Percentiles rank a stretch among this genome's conserved stretches.
Evolutionary conservation across 2,888 invertebrate genomes (phyloP).

Genomic region (Schizaphis graminum): DNA sequence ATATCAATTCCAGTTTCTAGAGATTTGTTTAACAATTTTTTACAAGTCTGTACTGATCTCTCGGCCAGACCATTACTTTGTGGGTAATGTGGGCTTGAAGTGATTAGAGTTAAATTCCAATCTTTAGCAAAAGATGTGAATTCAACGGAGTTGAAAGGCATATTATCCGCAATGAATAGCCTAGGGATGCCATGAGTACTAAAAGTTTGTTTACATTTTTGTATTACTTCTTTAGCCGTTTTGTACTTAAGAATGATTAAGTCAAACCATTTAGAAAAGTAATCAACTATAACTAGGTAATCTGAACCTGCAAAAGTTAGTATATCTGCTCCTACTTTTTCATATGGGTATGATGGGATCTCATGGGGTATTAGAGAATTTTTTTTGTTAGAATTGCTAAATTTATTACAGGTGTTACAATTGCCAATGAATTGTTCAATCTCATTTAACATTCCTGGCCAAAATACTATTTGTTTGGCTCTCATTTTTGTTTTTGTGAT

Average conservation of each 20-base stretch:
- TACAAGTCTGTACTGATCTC: too few species aligned
- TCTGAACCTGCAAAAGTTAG: neutral
- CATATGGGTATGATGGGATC: neutral
- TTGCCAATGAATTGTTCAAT: neutral
- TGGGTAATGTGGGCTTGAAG: too few species aligned
- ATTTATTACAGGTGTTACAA: constrained; percentile 3
- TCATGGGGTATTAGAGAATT: neutral
- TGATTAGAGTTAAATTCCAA: too few species aligned
- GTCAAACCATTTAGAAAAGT: neutral
- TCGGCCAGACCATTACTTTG: too few species aligned
- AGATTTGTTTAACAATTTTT: too few species aligned
- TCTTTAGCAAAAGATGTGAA: too few species aligned
- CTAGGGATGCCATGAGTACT: too few species aligned
- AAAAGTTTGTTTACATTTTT: too few species aligned
- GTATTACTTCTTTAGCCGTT: neutral
- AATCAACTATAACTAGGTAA: neutral
- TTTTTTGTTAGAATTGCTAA: neutral
- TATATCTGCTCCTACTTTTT: neutral
- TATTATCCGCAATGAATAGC: too few species aligned
- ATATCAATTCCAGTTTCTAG: too few species aligned
- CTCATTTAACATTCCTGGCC: constrained; percentile 9
- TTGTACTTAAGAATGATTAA: neutral
- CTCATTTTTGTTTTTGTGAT: neutral
- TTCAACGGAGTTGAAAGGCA: too few species aligned
- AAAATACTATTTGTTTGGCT: neutral